A percentile compares a stretch with the other conserved stretches of the same genome.
These are phyloP conservation scores for Limosa lapponica DNA, from an alignment of 2,797 vertebrate species.

Conservation along the genomic window DNA sequence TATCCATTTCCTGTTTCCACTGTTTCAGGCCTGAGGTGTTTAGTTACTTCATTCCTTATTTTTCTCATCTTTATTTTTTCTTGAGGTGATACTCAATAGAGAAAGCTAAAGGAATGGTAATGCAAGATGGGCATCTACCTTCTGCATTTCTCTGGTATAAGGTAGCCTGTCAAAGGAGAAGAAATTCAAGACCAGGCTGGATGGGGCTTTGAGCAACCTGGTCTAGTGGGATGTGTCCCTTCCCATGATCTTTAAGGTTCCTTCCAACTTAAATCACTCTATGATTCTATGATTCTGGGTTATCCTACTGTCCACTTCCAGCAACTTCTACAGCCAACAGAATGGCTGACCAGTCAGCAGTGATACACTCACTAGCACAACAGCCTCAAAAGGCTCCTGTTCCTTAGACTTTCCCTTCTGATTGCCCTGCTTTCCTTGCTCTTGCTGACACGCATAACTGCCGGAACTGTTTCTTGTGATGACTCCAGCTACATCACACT, in stretches of 20 bases:
- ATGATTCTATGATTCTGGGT: neutral
- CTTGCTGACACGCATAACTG: neutral
- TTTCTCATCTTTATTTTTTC: neutral
- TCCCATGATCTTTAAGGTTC: neutral
- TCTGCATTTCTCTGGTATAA: neutral
- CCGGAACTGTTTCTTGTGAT: neutral
- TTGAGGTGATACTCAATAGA: neutral
- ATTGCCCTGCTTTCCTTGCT: neutral
- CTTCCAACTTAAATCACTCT: neutral
- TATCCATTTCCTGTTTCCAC: neutral
- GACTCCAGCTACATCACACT: fast-evolving
- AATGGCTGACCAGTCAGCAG: neutral
- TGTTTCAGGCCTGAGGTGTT: neutral
- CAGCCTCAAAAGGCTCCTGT: neutral
- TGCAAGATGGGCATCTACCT: neutral
- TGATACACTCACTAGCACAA: neutral
- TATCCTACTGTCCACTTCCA: neutral
- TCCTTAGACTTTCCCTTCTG: neutral
- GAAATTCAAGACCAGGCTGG: neutral
- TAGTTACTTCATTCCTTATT: neutral
- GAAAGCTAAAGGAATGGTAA: neutral
- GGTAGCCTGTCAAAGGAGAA: neutral
- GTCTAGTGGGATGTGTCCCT: neutral
- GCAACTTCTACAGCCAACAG: neutral
- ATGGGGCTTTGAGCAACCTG: neutral